phyloP scores from a whole-genome alignment of 1,140 invertebrate genomes.

The Panonychus citri region DNA sequence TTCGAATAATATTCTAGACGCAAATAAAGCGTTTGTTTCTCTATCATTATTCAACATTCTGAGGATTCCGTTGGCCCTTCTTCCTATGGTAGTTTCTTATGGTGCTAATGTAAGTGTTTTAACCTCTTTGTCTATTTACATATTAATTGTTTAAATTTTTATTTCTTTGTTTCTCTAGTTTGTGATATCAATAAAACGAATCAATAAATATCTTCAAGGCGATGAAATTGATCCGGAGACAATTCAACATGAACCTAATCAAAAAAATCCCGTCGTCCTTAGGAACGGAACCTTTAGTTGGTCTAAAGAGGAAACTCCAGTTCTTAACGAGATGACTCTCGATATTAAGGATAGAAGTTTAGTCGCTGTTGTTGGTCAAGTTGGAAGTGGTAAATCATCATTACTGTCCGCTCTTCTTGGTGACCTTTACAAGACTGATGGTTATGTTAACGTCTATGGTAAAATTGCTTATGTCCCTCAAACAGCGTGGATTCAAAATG shows the following conservation, averaged over 20 bases:
- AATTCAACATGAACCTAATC: conserved; percentile 16
- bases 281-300: conserved; percentile 28
- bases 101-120: conserved; percentile 12
- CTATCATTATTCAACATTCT: conserved; percentile 30
- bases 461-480: conserved; percentile 28
- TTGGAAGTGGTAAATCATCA: conserved; percentile 28
- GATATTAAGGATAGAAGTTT: conserved; percentile 19
- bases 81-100: conserved; percentile 15
- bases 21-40: conserved; percentile 31
- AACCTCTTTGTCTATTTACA: not conserved
- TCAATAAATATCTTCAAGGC: conserved; percentile 14
- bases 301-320: conserved; percentile 7
- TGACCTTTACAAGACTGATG: conserved; percentile 19
- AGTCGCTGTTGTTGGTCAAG: conserved; percentile 25
- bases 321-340: conserved; percentile 15
- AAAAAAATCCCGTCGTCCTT: conserved; percentile 19
- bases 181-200: conserved; percentile 6
- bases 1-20: conserved; percentile 26
- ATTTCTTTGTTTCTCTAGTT: conserved; percentile 1
- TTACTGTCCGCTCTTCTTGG: conserved; percentile 27
- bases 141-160: not conserved
- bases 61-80: conserved; percentile 24
- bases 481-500: conserved; percentile 34
- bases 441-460: conserved; percentile 15
- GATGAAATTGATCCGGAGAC: conserved; percentile 14